Evolutionary conservation across 2,113 vertebrate species (phyloP).

Genomic region (Piprites chloris): DNA sequence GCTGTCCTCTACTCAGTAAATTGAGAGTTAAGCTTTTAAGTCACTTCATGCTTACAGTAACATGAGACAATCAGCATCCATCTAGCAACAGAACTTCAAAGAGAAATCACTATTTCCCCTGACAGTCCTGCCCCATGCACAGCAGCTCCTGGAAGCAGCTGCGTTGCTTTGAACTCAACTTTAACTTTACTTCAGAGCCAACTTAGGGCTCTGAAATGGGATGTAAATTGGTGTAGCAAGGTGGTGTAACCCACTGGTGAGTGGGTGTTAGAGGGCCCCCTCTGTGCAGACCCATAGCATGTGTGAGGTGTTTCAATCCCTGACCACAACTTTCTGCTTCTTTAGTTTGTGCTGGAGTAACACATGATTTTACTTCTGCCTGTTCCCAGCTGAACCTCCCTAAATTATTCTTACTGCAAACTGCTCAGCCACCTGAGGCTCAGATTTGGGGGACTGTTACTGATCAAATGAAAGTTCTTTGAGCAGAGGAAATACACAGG

Average conservation of each 20-base stretch:
- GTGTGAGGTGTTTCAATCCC: not conserved
- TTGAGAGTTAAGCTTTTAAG: slow-evolving; percentile 36
- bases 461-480: not conserved
- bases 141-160: slow-evolving; percentile 55
- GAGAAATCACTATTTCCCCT: slow-evolving; percentile 40
- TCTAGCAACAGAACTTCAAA: slow-evolving; percentile 67
- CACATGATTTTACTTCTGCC: not conserved
- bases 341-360: not conserved
- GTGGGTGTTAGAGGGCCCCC: not conserved
- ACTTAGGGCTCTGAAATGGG: not conserved
- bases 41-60: slow-evolving; percentile 48
- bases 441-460: not conserved
- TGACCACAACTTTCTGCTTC: not conserved
- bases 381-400: not conserved
- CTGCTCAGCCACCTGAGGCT: not conserved
- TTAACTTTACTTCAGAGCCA: slow-evolving; percentile 51
- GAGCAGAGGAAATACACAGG: not conserved
- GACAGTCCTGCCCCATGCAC: not conserved
- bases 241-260: slow-evolving; percentile 34
- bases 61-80: slow-evolving; percentile 57
- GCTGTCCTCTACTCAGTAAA: slow-evolving; percentile 7
- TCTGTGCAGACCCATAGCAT: not conserved
- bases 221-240: slow-evolving; percentile 50
- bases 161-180: slow-evolving; percentile 65
- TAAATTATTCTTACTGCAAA: not conserved